Conservation (phyloP, 2,797 vertebrate species). For the Malacoraja senta region DNA sequence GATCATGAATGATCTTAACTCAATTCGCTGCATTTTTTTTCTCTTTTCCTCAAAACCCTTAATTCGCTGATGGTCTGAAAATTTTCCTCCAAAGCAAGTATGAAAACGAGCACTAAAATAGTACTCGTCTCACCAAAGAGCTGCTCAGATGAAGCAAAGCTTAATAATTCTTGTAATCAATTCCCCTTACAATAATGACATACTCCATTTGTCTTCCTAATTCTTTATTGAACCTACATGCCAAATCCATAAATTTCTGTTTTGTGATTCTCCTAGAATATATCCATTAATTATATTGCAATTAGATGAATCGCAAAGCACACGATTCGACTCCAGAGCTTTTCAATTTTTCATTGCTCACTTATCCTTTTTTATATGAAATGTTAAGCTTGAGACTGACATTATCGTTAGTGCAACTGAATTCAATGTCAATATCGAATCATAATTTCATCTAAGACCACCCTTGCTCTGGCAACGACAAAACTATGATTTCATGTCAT, state of each 20-base stretch:
- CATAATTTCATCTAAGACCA: background rate
- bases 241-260: background rate
- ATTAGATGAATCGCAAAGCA: background rate
- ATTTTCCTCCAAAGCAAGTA: too few relatives aligned
- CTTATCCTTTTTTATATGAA: background rate
- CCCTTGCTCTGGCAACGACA: background rate
- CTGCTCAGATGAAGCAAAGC: too few relatives aligned
- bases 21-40: background rate
- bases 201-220: background rate
- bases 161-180: too few relatives aligned
- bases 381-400: background rate
- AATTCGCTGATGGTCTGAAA: too few relatives aligned
- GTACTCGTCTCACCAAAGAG: too few relatives aligned
- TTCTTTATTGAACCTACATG: too few relatives aligned
- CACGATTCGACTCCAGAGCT: background rate
- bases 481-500: too few relatives aligned
- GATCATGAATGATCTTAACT: conserved; percentile 35
- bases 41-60: too few relatives aligned
- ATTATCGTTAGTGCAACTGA: background rate
- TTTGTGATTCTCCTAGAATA: background rate
- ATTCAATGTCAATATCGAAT: background rate
- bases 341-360: conserved; percentile 39
- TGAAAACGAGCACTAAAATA: too few relatives aligned
- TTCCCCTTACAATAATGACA: too few relatives aligned
- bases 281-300: background rate